Conservation (phyloP, 2,113 vertebrate species). For the Myiozetetes cayanensis region DNA sequence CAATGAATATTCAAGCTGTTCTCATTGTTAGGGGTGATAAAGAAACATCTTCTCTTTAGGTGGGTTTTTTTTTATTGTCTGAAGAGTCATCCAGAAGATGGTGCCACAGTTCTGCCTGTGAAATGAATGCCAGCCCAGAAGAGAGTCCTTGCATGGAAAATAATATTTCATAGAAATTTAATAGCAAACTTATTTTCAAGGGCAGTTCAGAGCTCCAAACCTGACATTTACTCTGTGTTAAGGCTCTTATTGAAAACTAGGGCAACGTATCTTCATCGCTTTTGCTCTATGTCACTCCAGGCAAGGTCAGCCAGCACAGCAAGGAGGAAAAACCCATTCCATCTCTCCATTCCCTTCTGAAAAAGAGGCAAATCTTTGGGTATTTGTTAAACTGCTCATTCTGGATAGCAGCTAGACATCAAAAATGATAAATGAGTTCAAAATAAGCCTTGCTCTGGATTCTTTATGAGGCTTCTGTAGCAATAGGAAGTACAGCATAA, state of each 20-base stretch:
- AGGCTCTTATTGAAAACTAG: slow-evolving; percentile 31
- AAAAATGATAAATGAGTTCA: background rate
- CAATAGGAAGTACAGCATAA: background rate
- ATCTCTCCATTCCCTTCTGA: background rate
- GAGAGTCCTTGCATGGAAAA: background rate
- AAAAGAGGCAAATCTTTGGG: background rate
- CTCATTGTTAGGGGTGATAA: slow-evolving; percentile 46
- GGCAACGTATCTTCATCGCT: slow-evolving; percentile 9
- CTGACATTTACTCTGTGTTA: background rate
- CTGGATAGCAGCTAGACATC: background rate
- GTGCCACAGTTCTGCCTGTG: slow-evolving; percentile 73
- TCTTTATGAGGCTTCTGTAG: background rate
- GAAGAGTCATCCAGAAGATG: slow-evolving; percentile 73
- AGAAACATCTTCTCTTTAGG: background rate
- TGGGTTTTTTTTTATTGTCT: slow-evolving; percentile 38
- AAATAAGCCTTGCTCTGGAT: background rate
- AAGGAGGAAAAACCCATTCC: background rate
- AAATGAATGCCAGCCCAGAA: background rate
- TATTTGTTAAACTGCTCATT: background rate
- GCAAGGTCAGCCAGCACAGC: slow-evolving; percentile 46
- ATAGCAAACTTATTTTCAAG: slow-evolving; percentile 35
- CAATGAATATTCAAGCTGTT: slow-evolving; percentile 73
- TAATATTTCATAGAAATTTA: background rate
- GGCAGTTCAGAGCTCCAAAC: background rate
- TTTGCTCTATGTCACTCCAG: slow-evolving; percentile 38